Conservation (phyloP, 2,113 vertebrate species). For the Chaenocephalus aceratus region DNA sequence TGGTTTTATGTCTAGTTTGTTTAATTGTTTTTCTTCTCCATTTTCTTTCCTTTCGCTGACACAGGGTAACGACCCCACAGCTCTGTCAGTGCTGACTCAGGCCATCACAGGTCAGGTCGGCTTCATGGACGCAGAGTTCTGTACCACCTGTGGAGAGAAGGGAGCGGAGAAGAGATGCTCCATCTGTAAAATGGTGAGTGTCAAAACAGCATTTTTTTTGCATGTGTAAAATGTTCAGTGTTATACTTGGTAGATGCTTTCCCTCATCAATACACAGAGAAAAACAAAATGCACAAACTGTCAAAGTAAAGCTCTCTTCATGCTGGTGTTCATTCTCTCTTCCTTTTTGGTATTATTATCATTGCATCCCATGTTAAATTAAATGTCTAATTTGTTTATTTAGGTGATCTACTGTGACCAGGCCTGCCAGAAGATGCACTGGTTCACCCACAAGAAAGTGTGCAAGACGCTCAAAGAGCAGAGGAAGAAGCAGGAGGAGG, state of each 20-base stretch:
- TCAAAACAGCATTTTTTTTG: not conserved
- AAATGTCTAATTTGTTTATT: not conserved
- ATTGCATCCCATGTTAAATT: not conserved
- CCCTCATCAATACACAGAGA: no score
- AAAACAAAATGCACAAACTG: no score
- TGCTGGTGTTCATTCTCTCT: no score
- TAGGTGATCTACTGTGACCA: slow-evolving; percentile 96
- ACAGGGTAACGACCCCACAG: slow-evolving; percentile 95
- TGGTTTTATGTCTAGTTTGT: not conserved
- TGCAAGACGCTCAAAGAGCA: slow-evolving; percentile 92
- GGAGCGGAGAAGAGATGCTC: slow-evolving; percentile 96
- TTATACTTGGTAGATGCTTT: not conserved
- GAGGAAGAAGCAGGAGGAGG: slow-evolving; percentile 89
- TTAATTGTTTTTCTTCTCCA: not conserved
- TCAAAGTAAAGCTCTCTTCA: no score
- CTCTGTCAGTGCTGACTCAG: slow-evolving; percentile 96
- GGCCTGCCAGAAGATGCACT: slow-evolving; percentile 95
- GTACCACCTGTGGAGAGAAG: slow-evolving; percentile 95
- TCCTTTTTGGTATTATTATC: not conserved
- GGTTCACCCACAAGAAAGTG: slow-evolving; percentile 97
- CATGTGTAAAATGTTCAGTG: not conserved
- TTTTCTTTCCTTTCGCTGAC: not conserved
- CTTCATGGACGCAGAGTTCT: slow-evolving; percentile 97
- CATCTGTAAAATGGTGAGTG: slow-evolving; percentile 94
- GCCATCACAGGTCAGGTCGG: slow-evolving; percentile 98